phyloP scores from a whole-genome alignment of 2,113 vertebrate genomes.

The Pyxicephalus adspersus region DNA sequence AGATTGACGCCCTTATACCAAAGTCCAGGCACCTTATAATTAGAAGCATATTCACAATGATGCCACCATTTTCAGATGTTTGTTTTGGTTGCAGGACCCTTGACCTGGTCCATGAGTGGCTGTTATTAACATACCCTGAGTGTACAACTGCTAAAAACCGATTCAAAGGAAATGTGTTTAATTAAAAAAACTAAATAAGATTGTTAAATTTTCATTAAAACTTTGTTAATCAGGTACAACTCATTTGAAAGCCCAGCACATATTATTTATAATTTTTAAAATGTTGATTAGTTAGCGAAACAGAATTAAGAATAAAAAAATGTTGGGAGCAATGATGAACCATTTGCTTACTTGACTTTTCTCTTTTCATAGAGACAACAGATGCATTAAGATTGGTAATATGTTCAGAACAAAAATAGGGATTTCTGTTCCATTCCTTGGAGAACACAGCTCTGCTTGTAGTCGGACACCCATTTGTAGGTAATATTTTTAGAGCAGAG shows the following conservation, averaged over 20 bases:
- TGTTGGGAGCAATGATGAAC: too few relatives aligned
- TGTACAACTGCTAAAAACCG: slow-evolving; percentile 37
- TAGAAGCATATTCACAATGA: slow-evolving; percentile 54
- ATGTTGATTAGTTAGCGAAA: too few relatives aligned
- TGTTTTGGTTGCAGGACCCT: slow-evolving; percentile 46
- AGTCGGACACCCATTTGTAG: too few relatives aligned
- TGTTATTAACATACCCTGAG: slow-evolving; percentile 47
- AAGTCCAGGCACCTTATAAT: slow-evolving; percentile 55
- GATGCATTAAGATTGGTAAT: too few relatives aligned
- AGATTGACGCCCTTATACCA: slow-evolving; percentile 23
- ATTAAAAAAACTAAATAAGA: slow-evolving; percentile 12
- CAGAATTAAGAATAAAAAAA: too few relatives aligned
- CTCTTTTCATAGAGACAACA: too few relatives aligned
- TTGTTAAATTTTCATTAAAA: neutral
- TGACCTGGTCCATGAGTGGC: slow-evolving; percentile 49
- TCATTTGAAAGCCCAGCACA: neutral
- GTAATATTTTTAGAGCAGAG: too few relatives aligned
- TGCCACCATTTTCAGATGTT: slow-evolving; percentile 46
- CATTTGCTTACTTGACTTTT: too few relatives aligned
- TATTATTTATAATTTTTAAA: neutral
- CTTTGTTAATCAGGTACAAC: neutral
- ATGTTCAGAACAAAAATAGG: too few relatives aligned
- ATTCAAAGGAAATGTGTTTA: slow-evolving; percentile 39
- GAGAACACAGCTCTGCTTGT: too few relatives aligned
- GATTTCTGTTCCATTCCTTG: too few relatives aligned